Conservation (phyloP, 2,888 invertebrate genomes). For the Lamellibrachia satsuma region DNA sequence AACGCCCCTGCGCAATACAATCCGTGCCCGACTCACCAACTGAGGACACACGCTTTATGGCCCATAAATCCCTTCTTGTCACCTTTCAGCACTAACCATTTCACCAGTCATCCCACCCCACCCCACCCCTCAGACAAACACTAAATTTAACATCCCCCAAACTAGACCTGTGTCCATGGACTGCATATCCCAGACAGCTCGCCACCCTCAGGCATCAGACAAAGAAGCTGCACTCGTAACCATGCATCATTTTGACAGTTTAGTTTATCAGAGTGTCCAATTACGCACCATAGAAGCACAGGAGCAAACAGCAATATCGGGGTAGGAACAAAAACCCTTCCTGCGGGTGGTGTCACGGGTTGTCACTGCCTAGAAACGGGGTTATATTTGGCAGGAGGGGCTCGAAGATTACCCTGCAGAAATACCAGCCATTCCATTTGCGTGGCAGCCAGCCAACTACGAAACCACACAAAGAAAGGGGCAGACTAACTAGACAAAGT, state of each 20-base stretch:
- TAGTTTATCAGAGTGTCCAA: not conserved
- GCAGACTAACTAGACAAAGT: not conserved
- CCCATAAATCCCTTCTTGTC: not conserved
- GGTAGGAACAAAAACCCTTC: conserved; percentile 17
- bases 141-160: not conserved
- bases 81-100: not conserved
- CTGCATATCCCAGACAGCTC: not conserved
- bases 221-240: conserved; percentile 2
- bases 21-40: not conserved
- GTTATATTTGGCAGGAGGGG: not conserved
- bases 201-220: not conserved
- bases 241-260: not conserved
- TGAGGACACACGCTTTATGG: not conserved
- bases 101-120: not conserved
- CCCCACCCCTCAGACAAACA: not conserved
- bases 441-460: not conserved
- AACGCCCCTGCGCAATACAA: not conserved
- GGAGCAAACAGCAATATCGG: not conserved
- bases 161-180: not conserved
- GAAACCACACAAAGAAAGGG: not conserved
- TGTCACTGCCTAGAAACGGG: not conserved
- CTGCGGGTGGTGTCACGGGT: not conserved
- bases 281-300: not conserved
- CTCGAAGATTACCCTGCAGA: not conserved
- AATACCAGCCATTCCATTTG: not conserved